These are phyloP conservation scores for Lithobius niger DNA, from an alignment of 1,140 invertebrate genomes.

Conservation along the genomic window DNA sequence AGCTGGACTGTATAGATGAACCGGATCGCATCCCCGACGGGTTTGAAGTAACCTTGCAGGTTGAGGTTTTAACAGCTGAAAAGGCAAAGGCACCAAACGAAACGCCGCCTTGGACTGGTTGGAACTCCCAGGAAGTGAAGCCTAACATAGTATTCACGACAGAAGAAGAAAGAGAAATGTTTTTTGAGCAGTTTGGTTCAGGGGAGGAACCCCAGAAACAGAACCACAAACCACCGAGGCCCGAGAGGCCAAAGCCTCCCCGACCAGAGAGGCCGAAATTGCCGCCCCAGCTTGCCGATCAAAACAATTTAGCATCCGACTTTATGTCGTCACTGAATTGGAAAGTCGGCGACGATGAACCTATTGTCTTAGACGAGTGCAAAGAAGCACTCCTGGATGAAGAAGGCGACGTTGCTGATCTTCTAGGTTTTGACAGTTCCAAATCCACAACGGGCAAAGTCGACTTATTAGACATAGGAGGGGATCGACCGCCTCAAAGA, in stretches of 20 bases:
- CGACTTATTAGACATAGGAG: slow-evolving; percentile 22
- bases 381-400: slow-evolving; percentile 11
- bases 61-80: slow-evolving; percentile 56
- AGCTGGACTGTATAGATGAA: slow-evolving; percentile 62
- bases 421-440: slow-evolving; percentile 32
- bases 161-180: slow-evolving; percentile 67
- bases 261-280: neutral
- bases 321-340: slow-evolving; percentile 6
- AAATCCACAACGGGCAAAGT: neutral
- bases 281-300: neutral
- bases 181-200: slow-evolving; percentile 63
- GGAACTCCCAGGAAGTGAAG: slow-evolving; percentile 38
- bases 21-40: slow-evolving; percentile 66
- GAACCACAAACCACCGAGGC: neutral
- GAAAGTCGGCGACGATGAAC: neutral
- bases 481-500: neutral
- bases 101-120: slow-evolving; percentile 60
- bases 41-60: slow-evolving; percentile 54
- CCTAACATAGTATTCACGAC: slow-evolving; percentile 57
- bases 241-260: slow-evolving; percentile 4
- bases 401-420: slow-evolving; percentile 30
- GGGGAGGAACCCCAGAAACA: no score
- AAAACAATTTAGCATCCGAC: slow-evolving; percentile 1
- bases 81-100: slow-evolving; percentile 33
- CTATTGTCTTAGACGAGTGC: neutral